Conservation (phyloP, 2,797 vertebrate genomes). For the Oceanodroma leucorhoa region DNA sequence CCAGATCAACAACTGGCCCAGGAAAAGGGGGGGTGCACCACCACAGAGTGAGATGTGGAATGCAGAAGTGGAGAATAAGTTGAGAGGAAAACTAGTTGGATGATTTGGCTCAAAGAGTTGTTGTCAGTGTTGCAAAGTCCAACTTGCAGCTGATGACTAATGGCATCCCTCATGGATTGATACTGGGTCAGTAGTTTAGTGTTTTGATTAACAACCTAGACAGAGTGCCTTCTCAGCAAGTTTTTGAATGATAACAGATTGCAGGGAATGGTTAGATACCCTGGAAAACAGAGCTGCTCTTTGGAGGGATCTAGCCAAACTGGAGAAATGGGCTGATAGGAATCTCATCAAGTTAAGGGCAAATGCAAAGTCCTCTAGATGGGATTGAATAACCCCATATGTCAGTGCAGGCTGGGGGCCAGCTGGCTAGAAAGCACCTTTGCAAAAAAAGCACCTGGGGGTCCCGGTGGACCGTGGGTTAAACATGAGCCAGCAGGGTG, state of each 20-base stretch:
- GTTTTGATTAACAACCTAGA: neutral
- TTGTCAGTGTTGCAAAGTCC: neutral
- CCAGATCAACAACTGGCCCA: too few species aligned
- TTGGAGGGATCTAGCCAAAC: neutral
- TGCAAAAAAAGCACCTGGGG: too few species aligned
- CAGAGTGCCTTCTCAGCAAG: neutral
- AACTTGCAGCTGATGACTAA: neutral
- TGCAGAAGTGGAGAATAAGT: neutral
- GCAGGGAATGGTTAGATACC: neutral
- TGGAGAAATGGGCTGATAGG: neutral
- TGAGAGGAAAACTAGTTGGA: neutral
- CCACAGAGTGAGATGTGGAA: neutral
- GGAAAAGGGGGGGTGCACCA: too few species aligned
- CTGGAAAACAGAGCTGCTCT: neutral
- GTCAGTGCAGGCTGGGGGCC: neutral
- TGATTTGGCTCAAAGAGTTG: neutral
- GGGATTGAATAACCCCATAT: neutral
- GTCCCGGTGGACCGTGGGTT: neutral
- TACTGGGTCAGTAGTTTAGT: neutral
- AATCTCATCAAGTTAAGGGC: neutral
- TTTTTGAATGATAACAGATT: neutral
- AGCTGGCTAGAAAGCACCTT: neutral
- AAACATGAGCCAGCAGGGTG: neutral
- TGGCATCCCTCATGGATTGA: neutral
- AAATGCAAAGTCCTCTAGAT: neutral